Percentiles rank a stretch among this genome's conserved stretches.
phyloP scores from a whole-genome alignment of 2,888 invertebrate species.

The Argyresthia goedartella region DNA sequence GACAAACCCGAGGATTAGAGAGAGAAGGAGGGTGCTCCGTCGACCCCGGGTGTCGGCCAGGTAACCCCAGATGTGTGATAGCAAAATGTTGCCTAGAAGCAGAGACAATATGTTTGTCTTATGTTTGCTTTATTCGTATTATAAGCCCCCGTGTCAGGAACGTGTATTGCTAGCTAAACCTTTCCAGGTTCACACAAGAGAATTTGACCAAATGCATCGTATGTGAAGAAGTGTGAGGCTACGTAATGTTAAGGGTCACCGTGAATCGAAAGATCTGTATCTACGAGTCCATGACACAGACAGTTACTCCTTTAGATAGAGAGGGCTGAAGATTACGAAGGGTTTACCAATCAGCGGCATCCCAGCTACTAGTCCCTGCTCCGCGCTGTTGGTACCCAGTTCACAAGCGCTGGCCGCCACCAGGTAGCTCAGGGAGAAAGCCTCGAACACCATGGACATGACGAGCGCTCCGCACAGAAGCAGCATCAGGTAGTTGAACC shows the following conservation, averaged over 20 bases:
- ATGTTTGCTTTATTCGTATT: too few species aligned
- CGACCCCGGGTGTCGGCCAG: constrained; percentile 77
- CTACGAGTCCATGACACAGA: too few species aligned
- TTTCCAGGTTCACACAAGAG: too few species aligned
- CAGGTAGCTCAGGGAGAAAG: constrained; percentile 47
- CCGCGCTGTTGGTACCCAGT: constrained; percentile 34
- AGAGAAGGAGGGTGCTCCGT: constrained; percentile 23
- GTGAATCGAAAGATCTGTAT: too few species aligned
- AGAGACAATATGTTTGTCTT: too few species aligned
- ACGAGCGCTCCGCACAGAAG: constrained; percentile 33
- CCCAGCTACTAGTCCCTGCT: constrained; percentile 49
- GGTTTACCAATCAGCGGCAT: constrained; percentile 40
- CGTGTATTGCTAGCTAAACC: too few species aligned
- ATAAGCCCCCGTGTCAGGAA: too few species aligned
- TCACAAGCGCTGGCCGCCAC: constrained; percentile 55
- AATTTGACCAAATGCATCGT: too few species aligned
- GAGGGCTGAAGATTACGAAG: too few species aligned
- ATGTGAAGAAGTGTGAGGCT: too few species aligned
- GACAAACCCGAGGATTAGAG: constrained; percentile 52
- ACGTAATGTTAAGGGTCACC: too few species aligned
- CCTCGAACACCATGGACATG: constrained; percentile 44
- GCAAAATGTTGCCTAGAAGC: constrained; percentile 66
- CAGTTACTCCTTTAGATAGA: too few species aligned
- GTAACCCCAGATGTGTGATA: constrained; percentile 78
- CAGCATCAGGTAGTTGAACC: constrained; percentile 36